phyloP scores from a whole-genome alignment of 2,113 vertebrate species.

The Leucosticte australis region DNA sequence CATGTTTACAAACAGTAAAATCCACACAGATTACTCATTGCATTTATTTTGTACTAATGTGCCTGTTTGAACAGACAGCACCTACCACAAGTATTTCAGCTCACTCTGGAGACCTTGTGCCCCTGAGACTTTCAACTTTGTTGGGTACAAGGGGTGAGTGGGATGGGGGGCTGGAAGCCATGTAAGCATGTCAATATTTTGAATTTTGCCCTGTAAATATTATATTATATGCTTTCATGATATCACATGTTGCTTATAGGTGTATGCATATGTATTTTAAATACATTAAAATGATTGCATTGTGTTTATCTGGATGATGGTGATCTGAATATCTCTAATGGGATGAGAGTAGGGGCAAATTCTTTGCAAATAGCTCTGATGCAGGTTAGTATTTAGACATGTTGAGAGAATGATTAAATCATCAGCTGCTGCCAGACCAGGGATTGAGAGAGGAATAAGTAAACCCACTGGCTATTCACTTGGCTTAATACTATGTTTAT shows the following conservation, averaged over 20 bases:
- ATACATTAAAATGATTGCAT: neutral
- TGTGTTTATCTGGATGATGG: neutral
- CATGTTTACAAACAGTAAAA: neutral
- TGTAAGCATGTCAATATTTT: neutral
- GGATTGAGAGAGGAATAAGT: neutral
- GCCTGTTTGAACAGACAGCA: neutral
- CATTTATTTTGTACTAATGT: neutral
- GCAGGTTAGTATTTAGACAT: neutral
- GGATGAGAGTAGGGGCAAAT: neutral
- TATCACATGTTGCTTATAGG: neutral
- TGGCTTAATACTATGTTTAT: neutral
- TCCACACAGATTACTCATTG: neutral
- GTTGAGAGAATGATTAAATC: neutral
- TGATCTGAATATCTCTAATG: neutral
- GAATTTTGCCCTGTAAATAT: neutral
- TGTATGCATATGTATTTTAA: neutral
- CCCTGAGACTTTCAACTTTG: neutral
- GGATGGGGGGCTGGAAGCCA: accelerated
- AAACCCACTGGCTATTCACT: neutral
- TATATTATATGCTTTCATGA: neutral
- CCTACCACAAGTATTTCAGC: neutral
- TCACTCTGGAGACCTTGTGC: neutral
- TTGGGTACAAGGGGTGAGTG: neutral
- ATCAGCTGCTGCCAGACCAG: neutral
- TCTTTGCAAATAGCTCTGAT: neutral